phyloP scores from a whole-genome alignment of 2,888 invertebrate species.

The Tuta absoluta region DNA sequence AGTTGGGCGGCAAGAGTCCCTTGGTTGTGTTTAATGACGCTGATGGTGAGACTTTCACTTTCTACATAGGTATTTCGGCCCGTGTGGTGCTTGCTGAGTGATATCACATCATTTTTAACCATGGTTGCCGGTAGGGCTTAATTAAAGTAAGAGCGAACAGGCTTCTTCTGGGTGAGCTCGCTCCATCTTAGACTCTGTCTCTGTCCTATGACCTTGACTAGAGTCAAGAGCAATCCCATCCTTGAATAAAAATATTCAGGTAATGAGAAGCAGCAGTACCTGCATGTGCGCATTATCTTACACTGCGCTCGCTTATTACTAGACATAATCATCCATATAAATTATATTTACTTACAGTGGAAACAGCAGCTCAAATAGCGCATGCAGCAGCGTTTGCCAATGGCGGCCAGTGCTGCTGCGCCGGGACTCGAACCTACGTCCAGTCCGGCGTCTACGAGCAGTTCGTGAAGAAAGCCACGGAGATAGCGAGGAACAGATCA shows the following conservation, averaged over 20 bases:
- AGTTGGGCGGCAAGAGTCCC: constrained; percentile 95
- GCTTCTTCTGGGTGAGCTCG: too few relatives aligned
- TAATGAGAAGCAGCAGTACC: too few relatives aligned
- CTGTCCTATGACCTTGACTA: too few relatives aligned
- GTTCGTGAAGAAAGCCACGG: constrained; percentile 88
- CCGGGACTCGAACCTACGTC: constrained; percentile 95
- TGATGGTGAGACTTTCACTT: constrained; percentile 79
- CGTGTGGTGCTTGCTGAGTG: neutral
- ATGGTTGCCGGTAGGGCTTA: too few relatives aligned
- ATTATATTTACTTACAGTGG: constrained; percentile 49
- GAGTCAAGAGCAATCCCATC: too few relatives aligned
- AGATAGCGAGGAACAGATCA: constrained; percentile 84
- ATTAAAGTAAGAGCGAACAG: too few relatives aligned
- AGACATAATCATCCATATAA: neutral
- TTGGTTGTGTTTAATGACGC: constrained; percentile 91
- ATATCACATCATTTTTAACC: too few relatives aligned
- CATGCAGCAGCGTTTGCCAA: constrained; percentile 72
- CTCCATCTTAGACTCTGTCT: too few relatives aligned
- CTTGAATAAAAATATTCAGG: too few relatives aligned
- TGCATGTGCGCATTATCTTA: too few relatives aligned
- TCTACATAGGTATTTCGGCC: neutral
- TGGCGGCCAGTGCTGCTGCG: constrained; percentile 77
- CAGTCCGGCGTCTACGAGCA: constrained; percentile 92
- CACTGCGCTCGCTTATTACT: too few relatives aligned
- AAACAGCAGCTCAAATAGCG: constrained; percentile 70